phyloP scores from a whole-genome alignment of 2,888 invertebrate species.

The Drosophila birchii region DNA sequence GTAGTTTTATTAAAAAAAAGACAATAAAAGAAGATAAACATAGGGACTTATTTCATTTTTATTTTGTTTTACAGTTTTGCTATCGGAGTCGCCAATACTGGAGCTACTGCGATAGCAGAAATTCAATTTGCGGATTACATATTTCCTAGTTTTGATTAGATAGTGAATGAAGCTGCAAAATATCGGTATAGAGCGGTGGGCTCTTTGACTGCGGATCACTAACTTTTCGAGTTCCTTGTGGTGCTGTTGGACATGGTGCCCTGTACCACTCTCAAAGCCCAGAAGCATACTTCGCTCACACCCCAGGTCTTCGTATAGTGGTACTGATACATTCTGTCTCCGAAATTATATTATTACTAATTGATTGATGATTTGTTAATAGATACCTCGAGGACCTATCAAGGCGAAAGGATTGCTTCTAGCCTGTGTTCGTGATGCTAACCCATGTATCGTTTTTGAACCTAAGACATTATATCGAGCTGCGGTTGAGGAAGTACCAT shows the following conservation, averaged over 20 bases:
- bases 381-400: constrained; percentile 93
- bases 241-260: constrained; percentile 99
- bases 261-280: constrained; percentile 99
- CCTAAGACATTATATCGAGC: constrained; percentile 97
- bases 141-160: constrained; percentile 99
- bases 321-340: constrained; percentile 83
- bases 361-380: neutral
- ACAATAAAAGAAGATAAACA: no score
- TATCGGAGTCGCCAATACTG: constrained; percentile 95
- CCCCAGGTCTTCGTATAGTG: constrained; percentile 92
- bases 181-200: constrained; percentile 95
- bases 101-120: constrained; percentile 98
- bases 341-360: neutral
- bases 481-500: constrained; percentile 96
- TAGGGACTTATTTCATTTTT: neutral
- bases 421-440: constrained; percentile 93
- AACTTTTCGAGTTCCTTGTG: constrained; percentile 96
- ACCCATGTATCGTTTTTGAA: constrained; percentile 98
- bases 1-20: no score
- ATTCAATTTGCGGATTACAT: constrained; percentile 99
- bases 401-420: constrained; percentile 97
- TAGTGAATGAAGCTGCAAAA: constrained; percentile 97
- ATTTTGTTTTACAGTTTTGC: constrained; percentile 88
- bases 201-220: constrained; percentile 95
- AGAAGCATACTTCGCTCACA: constrained; percentile 98